Evolutionary conservation across 2,797 vertebrate species (phyloP), one percentile per base, ranked within the genome.

Genomic region (Sebastes hubbsi): DNA sequence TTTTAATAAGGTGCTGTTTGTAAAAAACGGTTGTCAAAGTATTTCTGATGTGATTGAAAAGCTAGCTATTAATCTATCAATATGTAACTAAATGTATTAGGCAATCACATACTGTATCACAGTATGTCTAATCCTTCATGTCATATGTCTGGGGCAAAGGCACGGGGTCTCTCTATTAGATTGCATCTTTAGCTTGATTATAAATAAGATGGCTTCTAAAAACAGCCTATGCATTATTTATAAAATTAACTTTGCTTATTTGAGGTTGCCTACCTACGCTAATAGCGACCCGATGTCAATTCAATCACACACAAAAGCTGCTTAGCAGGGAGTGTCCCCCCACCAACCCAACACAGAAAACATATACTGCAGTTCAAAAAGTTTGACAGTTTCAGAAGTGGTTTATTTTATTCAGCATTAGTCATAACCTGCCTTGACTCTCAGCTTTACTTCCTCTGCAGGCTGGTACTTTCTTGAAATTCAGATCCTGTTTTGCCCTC

Each of bases 221-320:
- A 82, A 10, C 65, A 80, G 7, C 52, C 72, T 77, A 84, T 91
- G 85, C 84, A 91, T 92, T 90, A 91, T 91, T 91, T 89, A 91
- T 89, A 24, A 83, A 87, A 87, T 91, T 84, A 89, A 32, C 42
- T 61, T 52, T 68, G 74, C 66, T 73, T 77, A 56, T 79, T 76
- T 71, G 36, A 87, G 70, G 68, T 79, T 74, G 55, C 64, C 72
- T 54, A 62, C 70, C 75, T 73, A 69, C 56, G 75, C 30, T 77
- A 61, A 89, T 65, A 77, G 72, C 29, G 52, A 32, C 8, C 25
- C 46, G 25, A 24, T 8, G 11, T 69, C 30, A 63, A 68, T 75
- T 75, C 67, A 84, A 56, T 89, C 71, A 77, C 54, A 61, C 38
- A 56, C 13, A 54, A 20, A 60, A 68, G 72, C 55, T 72, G 56